phyloP scores from a whole-genome alignment of 2,113 vertebrate genomes.

The Ornithorhynchus anatinus region DNA sequence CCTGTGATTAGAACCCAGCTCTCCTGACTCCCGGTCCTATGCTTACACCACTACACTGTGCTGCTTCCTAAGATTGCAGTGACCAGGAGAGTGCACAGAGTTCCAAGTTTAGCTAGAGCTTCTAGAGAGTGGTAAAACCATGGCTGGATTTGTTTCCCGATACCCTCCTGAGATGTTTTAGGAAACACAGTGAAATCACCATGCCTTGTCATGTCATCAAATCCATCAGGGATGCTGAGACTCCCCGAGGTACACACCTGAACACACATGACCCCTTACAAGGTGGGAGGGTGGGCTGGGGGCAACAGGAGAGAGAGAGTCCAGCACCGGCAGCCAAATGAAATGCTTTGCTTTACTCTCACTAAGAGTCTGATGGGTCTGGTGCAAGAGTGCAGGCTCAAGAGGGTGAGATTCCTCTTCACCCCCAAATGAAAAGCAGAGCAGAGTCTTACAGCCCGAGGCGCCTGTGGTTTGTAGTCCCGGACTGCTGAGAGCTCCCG shows the following conservation, averaged over 20 bases:
- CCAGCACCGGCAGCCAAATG: slow-evolving; percentile 14
- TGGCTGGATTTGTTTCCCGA: too few species aligned
- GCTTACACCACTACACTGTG: too few species aligned
- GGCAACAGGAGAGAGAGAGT: slow-evolving; percentile 19
- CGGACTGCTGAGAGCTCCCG: slow-evolving; percentile 58
- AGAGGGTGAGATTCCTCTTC: slow-evolving; percentile 53
- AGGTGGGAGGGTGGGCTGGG: slow-evolving; percentile 25
- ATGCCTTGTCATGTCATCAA: slow-evolving; percentile 52
- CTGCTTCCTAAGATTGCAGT: too few species aligned
- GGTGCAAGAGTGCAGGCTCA: slow-evolving; percentile 46
- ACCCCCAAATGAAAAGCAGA: slow-evolving; percentile 67
- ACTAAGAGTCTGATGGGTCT: slow-evolving; percentile 32
- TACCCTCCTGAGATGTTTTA: slow-evolving; percentile 35
- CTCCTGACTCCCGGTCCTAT: too few species aligned
- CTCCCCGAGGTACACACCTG: background rate
- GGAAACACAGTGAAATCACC: slow-evolving; percentile 59
- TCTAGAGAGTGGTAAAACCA: too few species aligned
- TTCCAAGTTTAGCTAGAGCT: too few species aligned
- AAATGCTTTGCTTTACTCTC: slow-evolving; percentile 46
- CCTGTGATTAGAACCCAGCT: too few species aligned
- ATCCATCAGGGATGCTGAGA: slow-evolving; percentile 47
- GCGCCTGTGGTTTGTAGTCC: slow-evolving; percentile 66
- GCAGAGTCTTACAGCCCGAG: slow-evolving; percentile 38
- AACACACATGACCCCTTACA: too few species aligned
- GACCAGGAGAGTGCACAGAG: too few species aligned